Percentiles rank a stretch among this genome's conserved stretches.
These are phyloP conservation scores for Calonectris borealis DNA, from an alignment of 2,113 vertebrate species.

Conservation along the genomic window DNA sequence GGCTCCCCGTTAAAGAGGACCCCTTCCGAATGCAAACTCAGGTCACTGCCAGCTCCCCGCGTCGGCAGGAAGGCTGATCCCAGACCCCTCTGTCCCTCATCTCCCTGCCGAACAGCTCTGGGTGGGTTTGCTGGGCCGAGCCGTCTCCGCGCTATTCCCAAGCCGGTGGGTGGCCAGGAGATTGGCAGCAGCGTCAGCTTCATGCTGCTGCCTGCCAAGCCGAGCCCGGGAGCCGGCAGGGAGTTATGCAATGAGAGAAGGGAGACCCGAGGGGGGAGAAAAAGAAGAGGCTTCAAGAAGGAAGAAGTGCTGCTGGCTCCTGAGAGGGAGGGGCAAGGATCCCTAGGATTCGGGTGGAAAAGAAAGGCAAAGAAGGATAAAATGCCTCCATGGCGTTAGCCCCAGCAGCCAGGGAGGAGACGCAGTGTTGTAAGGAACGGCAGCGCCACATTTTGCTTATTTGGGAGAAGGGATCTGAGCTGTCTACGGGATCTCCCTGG, in stretches of 20 bases:
- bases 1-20: neutral
- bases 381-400: neutral
- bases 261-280: neutral
- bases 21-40: neutral
- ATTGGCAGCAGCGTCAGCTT: neutral
- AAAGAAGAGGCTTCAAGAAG: neutral
- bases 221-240: neutral
- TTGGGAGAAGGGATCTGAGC: neutral
- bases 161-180: neutral
- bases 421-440: accelerated
- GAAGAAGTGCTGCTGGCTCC: neutral
- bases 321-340: neutral
- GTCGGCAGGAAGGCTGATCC: too few relatives aligned
- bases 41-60: neutral
- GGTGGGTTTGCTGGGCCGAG: neutral
- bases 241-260: neutral
- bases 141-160: accelerated
- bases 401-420: neutral
- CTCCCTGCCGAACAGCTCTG: accelerated
- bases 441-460: too few relatives aligned
- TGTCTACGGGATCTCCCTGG: accelerated
- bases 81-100: accelerated
- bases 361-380: too few relatives aligned
- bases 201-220: neutral
- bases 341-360: neutral